Percentiles rank a stretch among this genome's conserved stretches.
Conservation (phyloP, 2,113 vertebrate genomes). For the Prietella phreatophila region DNA sequence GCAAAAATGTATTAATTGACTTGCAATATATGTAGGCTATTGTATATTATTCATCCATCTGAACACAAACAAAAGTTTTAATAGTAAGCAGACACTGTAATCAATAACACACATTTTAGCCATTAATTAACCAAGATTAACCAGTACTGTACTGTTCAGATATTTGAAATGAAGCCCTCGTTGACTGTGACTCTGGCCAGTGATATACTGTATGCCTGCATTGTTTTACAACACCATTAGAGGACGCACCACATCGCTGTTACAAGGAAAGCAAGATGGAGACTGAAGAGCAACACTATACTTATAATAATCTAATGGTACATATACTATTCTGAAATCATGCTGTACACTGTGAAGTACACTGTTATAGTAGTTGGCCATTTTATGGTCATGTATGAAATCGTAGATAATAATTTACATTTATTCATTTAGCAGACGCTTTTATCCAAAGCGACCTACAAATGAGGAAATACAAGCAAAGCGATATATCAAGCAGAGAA, state of each 20-base stretch:
- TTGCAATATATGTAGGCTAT: background rate
- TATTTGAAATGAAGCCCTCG: background rate
- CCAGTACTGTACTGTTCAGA: background rate
- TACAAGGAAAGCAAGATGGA: background rate
- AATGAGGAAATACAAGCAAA: too few species aligned
- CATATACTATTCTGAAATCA: background rate
- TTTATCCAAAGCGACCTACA: too few species aligned
- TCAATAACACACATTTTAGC: background rate
- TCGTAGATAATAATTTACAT: background rate
- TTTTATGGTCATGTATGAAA: background rate
- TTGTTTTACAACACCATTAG: constrained; percentile 28
- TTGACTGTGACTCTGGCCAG: background rate
- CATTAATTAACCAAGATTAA: background rate
- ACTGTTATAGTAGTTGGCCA: background rate
- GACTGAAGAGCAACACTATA: background rate
- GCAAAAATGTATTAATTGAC: background rate
- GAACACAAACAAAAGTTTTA: background rate
- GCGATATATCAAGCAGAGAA: too few species aligned
- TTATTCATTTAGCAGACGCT: too few species aligned
- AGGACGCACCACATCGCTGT: constrained; percentile 3
- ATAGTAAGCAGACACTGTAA: background rate
- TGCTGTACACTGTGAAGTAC: background rate
- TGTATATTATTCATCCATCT: background rate
- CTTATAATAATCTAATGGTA: background rate
- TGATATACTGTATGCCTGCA: background rate